Conservation (phyloP, 2,113 vertebrate species). For the Macrotus californicus region DNA sequence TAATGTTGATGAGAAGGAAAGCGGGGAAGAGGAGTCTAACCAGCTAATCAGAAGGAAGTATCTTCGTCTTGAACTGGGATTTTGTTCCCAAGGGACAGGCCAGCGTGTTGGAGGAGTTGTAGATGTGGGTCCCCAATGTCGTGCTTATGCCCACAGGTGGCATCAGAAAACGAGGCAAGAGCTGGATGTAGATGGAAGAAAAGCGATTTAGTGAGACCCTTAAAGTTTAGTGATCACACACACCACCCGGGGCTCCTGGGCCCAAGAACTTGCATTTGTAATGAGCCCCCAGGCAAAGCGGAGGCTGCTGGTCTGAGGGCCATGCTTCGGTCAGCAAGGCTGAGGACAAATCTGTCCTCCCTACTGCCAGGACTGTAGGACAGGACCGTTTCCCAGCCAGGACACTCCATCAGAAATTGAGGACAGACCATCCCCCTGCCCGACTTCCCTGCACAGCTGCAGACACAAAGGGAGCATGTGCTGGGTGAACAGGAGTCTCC, state of each 20-base stretch:
- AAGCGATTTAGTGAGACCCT: neutral
- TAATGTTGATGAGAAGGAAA: neutral
- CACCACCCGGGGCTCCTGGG: neutral
- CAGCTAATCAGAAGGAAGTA: neutral
- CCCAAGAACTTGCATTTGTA: neutral
- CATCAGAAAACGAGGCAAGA: neutral
- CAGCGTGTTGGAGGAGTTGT: neutral
- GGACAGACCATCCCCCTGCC: neutral
- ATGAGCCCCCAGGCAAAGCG: neutral
- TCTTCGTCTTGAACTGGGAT: neutral
- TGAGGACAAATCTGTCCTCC: neutral
- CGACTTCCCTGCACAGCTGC: neutral
- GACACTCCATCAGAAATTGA: neutral
- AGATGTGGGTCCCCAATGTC: no score
- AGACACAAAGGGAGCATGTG: neutral
- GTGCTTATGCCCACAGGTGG: neutral
- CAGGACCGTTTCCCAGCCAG: neutral
- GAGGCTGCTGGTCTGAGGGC: neutral
- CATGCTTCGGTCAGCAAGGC: neutral
- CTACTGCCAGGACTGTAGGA: fast-evolving
- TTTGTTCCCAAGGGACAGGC: neutral
- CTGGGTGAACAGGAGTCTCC: neutral
- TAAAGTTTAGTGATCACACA: neutral
- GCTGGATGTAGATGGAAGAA: neutral
- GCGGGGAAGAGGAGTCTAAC: neutral